phyloP scores from a whole-genome alignment of 2,797 vertebrate genomes.

The Taenioides sp. region DNA sequence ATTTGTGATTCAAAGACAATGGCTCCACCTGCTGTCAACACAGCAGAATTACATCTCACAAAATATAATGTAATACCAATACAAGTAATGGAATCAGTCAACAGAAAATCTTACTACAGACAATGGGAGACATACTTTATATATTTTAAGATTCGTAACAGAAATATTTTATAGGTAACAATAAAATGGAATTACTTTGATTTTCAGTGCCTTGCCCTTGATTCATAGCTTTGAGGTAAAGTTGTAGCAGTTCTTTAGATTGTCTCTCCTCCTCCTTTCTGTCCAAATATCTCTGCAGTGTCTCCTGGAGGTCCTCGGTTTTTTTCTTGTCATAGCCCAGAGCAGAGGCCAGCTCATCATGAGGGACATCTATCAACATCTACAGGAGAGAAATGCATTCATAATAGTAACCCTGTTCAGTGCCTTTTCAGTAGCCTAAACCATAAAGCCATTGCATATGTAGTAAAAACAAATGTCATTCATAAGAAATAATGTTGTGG shows the following conservation, averaged over 20 bases:
- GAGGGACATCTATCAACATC: slow-evolving; percentile 84
- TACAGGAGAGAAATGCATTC: slow-evolving; percentile 46
- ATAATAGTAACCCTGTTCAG: no score
- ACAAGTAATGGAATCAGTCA: background rate
- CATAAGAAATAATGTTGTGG: background rate
- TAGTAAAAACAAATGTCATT: background rate
- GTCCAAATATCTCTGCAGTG: slow-evolving; percentile 87
- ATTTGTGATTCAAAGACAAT: slow-evolving; percentile 44
- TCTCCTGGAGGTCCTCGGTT: slow-evolving; percentile 79
- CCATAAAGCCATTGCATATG: background rate
- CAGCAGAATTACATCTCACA: slow-evolving; percentile 20
- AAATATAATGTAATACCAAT: no score
- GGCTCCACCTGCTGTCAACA: slow-evolving; percentile 70
- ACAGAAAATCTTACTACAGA: background rate
- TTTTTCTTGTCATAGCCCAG: slow-evolving; percentile 73
- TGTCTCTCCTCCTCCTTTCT: slow-evolving; percentile 88
- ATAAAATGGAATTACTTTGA: slow-evolving; percentile 46
- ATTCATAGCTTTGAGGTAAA: slow-evolving; percentile 83
- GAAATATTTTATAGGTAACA: background rate
- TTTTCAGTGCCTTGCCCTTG: slow-evolving; percentile 38
- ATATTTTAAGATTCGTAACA: background rate
- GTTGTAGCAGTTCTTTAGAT: slow-evolving; percentile 87
- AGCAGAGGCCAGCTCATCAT: slow-evolving; percentile 80
- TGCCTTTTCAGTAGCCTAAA: background rate
- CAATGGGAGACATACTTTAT: background rate